Conservation (phyloP, 2,888 invertebrate genomes). For the Cyclophora punctaria region DNA sequence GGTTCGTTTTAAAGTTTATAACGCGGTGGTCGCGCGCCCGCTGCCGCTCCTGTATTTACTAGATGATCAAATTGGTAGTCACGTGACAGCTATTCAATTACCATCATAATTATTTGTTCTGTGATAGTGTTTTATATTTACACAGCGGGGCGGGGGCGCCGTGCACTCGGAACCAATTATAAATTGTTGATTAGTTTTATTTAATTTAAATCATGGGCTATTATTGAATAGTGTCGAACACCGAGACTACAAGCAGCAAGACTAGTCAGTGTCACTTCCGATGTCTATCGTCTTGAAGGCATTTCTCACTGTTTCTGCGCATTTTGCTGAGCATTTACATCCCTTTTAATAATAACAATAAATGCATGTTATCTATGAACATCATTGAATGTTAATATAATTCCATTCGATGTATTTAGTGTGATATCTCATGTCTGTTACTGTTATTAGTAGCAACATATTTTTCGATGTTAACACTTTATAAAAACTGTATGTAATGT, state of each 20-base stretch:
- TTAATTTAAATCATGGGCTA: constrained; percentile 27
- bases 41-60: background rate
- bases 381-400: constrained; percentile 29
- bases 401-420: constrained; percentile 54
- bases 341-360: constrained; percentile 14
- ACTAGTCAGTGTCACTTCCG: constrained; percentile 38
- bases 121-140: constrained; percentile 15
- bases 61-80: constrained; percentile 4
- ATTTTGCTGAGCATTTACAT: constrained; percentile 55
- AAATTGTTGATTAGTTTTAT: constrained; percentile 62
- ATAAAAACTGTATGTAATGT: constrained; percentile 29
- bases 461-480: constrained; percentile 54
- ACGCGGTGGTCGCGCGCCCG: constrained; percentile 7
- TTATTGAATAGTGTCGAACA: constrained; percentile 13
- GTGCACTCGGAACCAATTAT: constrained; percentile 23
- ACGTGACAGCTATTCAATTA: constrained; percentile 7
- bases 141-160: constrained; percentile 16
- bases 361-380: constrained; percentile 26
- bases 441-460: constrained; percentile 47
- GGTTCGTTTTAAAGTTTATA: constrained; percentile 32
- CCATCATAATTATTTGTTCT: constrained; percentile 10
- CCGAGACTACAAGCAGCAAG: constrained; percentile 13
- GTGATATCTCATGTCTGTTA: constrained; percentile 37
- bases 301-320: constrained; percentile 36
- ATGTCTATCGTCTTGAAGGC: constrained; percentile 22